Percentiles rank a stretch among this genome's conserved stretches.
These are phyloP conservation scores for Bettongia penicillata DNA, from an alignment of 2,113 vertebrate species.

Conservation along the genomic window DNA sequence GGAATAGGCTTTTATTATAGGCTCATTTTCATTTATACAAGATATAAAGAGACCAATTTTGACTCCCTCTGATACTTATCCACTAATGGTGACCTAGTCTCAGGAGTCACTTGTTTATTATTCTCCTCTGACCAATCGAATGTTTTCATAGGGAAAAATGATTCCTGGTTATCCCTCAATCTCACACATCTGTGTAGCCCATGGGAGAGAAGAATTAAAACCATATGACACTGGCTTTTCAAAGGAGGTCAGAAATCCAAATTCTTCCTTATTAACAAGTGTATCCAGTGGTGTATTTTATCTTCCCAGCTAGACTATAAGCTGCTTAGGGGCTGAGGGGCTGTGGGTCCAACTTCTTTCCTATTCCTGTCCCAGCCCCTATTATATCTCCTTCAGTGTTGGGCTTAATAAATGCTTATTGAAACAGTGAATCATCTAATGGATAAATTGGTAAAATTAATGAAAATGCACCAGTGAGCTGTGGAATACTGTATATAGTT, in stretches of 20 bases:
- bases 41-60: not conserved
- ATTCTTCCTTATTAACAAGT: conserved; percentile 33
- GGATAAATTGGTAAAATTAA: not conserved
- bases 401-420: not conserved
- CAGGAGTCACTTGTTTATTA: not conserved
- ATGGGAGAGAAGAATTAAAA: not conserved
- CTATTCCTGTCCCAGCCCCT: not conserved
- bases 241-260: conserved; percentile 64
- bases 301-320: not conserved
- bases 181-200: not conserved
- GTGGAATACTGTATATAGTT: not conserved
- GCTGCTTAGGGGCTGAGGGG: not conserved
- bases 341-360: not conserved
- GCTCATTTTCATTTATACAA: not conserved
- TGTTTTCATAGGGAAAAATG: conserved; percentile 63
- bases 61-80: not conserved
- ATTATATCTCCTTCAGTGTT: not conserved
- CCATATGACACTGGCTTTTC: not conserved
- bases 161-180: conserved; percentile 46
- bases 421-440: not conserved
- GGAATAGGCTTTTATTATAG: not conserved
- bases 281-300: not conserved
- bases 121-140: not conserved
- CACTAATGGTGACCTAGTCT: not conserved
- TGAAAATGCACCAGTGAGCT: not conserved